Base-by-base conservation (phyloP, 1,140 invertebrate genomes). In the Zaprionus gabonicus region DNA sequence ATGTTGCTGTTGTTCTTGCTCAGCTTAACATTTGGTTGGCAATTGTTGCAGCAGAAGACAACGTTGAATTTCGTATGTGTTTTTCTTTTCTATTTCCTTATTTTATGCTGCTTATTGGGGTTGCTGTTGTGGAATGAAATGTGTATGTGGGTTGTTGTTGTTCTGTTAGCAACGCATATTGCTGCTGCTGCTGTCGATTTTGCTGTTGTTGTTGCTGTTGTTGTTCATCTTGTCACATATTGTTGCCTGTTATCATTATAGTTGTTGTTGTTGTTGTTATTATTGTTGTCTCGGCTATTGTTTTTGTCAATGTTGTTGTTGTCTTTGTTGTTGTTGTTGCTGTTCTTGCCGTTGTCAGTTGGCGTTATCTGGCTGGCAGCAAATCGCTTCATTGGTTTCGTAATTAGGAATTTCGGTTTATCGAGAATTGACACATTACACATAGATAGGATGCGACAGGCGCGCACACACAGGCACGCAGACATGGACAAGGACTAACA, bases 371-470 rank as follows among this genome's bases (percentile, higher is more conserved):
- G 41, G n/a, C 31, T 41, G 44, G 20, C 53, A 68, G 31, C 46
- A 25, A 51, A 51, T 51, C 20, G 46, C 46, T 65, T 55, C 44
- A 71, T 76, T 64, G 59, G 65, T 76, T 76, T 71, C 58, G 44
- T 65, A 65, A 59, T 76, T 64, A 71, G 17, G 38, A 60, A 65
- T 72, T 76, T 71, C 10, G 44, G 60, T 41, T 74, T 64, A 72
- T 74, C 69, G 28, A 60, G 57, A 44, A 58, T 66, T 55, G 36
- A 46, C 44, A 56, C 55, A 38, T 56, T 27, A n/a, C 46, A 64
- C 28, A 64, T 17, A 46, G n/a, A 46, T 46, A 46, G 41, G 41
- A 46, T 46, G 7, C 41, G 41, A 46, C 46, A 51, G 46, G 23
- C 56, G 44, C 20, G 41, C 28, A 59, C 10, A 23, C 20, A 51